These are phyloP conservation scores for Nyleta sp. DNA, from an alignment of 2,888 invertebrate species.

Conservation along the genomic window DNA sequence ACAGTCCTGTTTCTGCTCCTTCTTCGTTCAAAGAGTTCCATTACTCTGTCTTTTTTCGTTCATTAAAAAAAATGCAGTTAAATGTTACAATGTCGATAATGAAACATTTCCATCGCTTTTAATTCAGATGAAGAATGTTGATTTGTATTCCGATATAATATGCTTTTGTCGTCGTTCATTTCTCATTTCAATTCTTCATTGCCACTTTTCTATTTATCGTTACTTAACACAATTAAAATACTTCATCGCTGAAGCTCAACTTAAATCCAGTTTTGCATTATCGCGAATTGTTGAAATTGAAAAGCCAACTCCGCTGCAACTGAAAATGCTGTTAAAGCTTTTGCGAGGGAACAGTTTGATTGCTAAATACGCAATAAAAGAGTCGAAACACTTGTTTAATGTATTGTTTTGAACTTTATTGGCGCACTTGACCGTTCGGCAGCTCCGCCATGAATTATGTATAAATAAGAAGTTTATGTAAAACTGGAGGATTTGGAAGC, in stretches of 20 bases:
- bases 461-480: conserved; percentile 26
- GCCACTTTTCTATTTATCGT: not conserved
- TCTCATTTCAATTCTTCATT: too few species aligned
- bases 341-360: conserved; percentile 1
- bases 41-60: too few species aligned
- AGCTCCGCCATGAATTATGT: conserved; percentile 36
- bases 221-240: not conserved
- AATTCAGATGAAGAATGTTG: too few species aligned
- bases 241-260: not conserved
- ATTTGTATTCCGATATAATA: too few species aligned
- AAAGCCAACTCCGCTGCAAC: not conserved
- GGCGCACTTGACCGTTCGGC: conserved; percentile 19
- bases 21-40: too few species aligned
- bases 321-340: not conserved
- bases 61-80: too few species aligned
- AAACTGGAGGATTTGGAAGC: conserved; percentile 16
- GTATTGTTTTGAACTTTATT: conserved; percentile 28
- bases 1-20: too few species aligned
- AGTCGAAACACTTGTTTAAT: conserved; percentile 9
- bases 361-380: not conserved
- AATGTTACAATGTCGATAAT: too few species aligned
- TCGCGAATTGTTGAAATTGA: conserved; percentile 1
- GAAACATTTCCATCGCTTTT: too few species aligned
- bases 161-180: too few species aligned
- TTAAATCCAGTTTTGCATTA: not conserved